These are phyloP conservation scores for Dreissena rostriformis DNA, from an alignment of 1,140 invertebrate species.

Conservation along the genomic window DNA sequence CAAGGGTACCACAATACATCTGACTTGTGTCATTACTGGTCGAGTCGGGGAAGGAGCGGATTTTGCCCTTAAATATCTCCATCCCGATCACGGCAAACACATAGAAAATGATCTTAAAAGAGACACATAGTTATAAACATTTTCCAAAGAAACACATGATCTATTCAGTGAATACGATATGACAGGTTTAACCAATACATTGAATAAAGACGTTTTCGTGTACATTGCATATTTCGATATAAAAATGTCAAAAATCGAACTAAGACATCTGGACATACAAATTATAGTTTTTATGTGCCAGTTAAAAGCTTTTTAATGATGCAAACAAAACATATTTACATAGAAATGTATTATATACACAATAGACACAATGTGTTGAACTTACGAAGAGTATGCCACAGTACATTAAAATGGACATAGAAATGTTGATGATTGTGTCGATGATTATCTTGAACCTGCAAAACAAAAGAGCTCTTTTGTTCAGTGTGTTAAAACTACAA, in stretches of 20 bases:
- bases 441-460: conserved; percentile 46
- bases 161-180: no score
- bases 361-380: not conserved
- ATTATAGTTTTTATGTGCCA: no score
- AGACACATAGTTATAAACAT: not conserved
- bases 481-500: not conserved
- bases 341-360: no score
- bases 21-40: conserved; percentile 5
- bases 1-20: conserved; percentile 37
- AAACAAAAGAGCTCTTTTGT: conserved; percentile 6
- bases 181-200: no score
- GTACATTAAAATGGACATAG: conserved; percentile 46
- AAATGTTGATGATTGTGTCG: conserved; percentile 46
- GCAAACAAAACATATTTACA: no score
- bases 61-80: conserved; percentile 81
- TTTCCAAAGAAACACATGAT: not conserved
- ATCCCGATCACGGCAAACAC: conserved; percentile 80
- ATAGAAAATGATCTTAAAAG: conserved; percentile 53
- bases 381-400: conserved; percentile 45
- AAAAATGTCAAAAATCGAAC: no score
- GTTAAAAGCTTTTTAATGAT: no score
- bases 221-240: no score
- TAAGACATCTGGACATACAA: no score
- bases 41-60: conserved; percentile 64
- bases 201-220: no score